Percentiles rank a stretch among this genome's conserved stretches.
These are phyloP conservation scores for Nestor notabilis DNA, from an alignment of 2,113 vertebrate genomes.

Conservation along the genomic window DNA sequence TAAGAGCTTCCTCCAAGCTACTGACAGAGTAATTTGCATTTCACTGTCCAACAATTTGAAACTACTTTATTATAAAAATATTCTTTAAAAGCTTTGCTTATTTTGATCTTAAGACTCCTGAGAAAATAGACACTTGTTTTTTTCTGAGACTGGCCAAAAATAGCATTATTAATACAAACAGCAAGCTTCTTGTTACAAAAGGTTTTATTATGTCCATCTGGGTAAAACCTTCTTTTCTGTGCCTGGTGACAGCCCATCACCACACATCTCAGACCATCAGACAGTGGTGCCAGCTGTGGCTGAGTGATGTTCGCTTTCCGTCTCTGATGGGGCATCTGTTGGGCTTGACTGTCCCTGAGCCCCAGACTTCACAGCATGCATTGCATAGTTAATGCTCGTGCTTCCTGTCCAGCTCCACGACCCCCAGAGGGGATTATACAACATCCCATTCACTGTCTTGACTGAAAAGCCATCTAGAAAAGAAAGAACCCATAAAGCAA, in stretches of 20 bases:
- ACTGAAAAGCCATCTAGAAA: slow-evolving; percentile 86
- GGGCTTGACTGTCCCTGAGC: not conserved
- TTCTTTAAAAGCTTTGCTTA: not conserved
- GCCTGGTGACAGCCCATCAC: not conserved
- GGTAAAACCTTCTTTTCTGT: not conserved
- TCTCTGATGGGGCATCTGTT: not conserved
- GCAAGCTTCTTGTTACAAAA: not conserved
- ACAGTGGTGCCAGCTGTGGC: not conserved
- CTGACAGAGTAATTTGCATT: not conserved
- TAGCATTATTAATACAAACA: not conserved
- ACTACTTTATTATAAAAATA: not conserved
- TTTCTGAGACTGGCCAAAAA: not conserved
- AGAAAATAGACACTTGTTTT: not conserved
- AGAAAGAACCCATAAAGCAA: not conserved
- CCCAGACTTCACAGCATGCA: slow-evolving; percentile 83
- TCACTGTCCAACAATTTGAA: not conserved
- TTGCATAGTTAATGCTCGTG: slow-evolving; percentile 88
- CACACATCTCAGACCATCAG: not conserved
- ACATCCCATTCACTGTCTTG: slow-evolving; percentile 85
- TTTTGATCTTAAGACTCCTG: not conserved
- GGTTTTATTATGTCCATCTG: slow-evolving; percentile 29
- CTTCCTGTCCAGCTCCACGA: slow-evolving; percentile 87
- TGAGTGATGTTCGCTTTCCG: not conserved
- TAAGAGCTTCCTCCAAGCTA: not conserved
- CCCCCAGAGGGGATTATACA: slow-evolving; percentile 87